These are phyloP conservation scores for Rattus rattus DNA, from an alignment of 2,113 vertebrate genomes.

Conservation along the genomic window DNA sequence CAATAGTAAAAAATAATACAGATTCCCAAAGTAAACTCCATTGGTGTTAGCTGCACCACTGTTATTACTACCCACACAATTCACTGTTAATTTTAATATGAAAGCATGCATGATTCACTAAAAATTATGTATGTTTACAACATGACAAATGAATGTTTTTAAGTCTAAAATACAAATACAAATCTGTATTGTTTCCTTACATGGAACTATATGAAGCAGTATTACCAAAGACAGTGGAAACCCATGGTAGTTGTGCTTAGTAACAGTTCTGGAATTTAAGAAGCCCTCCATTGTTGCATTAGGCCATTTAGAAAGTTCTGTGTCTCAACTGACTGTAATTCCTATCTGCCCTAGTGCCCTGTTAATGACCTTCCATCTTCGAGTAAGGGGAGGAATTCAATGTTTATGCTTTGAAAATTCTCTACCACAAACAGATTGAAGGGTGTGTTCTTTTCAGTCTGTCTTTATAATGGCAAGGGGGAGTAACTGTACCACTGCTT, in stretches of 20 bases:
- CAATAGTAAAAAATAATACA: constrained; percentile 21
- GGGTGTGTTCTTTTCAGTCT: constrained; percentile 85
- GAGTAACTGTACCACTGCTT: constrained; percentile 83
- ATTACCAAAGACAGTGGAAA: constrained; percentile 86
- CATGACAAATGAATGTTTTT: constrained; percentile 82
- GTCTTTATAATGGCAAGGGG: constrained; percentile 80
- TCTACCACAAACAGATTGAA: constrained; percentile 86
- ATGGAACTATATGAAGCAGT: constrained; percentile 81
- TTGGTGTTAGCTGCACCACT: neutral
- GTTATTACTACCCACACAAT: constrained; percentile 47
- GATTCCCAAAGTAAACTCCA: constrained; percentile 21
- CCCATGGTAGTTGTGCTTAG: constrained; percentile 83
- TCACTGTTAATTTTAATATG: constrained; percentile 78
- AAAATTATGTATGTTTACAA: constrained; percentile 81
- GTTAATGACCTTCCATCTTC: constrained; percentile 93
- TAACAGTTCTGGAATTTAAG: constrained; percentile 93
- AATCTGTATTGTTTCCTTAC: constrained; percentile 80
- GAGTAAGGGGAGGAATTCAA: constrained; percentile 89
- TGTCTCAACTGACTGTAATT: constrained; percentile 92
- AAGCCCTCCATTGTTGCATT: constrained; percentile 92
- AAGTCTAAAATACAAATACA: constrained; percentile 81
- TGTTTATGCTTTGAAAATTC: constrained; percentile 87
- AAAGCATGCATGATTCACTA: constrained; percentile 73
- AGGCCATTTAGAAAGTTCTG: constrained; percentile 91
- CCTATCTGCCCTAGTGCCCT: constrained; percentile 91